Conservation (phyloP, 2,888 invertebrate species). For the Gibbula magus region DNA sequence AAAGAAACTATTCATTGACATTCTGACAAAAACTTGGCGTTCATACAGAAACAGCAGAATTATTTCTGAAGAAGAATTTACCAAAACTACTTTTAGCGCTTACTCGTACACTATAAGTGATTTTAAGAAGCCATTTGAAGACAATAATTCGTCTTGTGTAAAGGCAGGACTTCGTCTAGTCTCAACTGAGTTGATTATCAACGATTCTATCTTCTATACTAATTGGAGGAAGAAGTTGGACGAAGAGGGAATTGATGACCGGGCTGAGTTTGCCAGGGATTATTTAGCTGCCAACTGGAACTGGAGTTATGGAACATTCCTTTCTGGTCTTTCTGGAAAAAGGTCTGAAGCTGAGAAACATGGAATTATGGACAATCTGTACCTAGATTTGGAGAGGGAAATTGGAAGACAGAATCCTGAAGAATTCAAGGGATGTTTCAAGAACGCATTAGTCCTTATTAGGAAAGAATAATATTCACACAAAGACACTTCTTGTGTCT, state of each 20-base stretch:
- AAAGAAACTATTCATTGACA: no score
- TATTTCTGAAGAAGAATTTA: no score
- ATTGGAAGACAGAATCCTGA: neutral
- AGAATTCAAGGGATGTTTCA: neutral
- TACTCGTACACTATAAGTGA: neutral
- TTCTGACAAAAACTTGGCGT: no score
- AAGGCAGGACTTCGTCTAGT: neutral
- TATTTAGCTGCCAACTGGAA: neutral
- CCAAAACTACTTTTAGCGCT: no score
- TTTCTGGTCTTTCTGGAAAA: neutral
- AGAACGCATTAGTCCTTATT: neutral
- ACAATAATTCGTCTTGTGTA: neutral
- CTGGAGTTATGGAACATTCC: neutral
- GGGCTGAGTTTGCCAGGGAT: neutral
- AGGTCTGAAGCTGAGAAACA: neutral
- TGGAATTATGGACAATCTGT: neutral
- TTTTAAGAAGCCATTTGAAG: neutral
- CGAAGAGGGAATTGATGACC: neutral
- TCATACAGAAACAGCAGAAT: no score
- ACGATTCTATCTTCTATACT: neutral
- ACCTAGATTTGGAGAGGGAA: neutral
- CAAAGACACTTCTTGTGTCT: no score
- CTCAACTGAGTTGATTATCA: neutral
- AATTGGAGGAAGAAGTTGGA: neutral
- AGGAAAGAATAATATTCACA: constrained; percentile 2